These are phyloP conservation scores for Sarcophaga carnaria DNA, from an alignment of 2,888 invertebrate genomes.

Conservation along the genomic window DNA sequence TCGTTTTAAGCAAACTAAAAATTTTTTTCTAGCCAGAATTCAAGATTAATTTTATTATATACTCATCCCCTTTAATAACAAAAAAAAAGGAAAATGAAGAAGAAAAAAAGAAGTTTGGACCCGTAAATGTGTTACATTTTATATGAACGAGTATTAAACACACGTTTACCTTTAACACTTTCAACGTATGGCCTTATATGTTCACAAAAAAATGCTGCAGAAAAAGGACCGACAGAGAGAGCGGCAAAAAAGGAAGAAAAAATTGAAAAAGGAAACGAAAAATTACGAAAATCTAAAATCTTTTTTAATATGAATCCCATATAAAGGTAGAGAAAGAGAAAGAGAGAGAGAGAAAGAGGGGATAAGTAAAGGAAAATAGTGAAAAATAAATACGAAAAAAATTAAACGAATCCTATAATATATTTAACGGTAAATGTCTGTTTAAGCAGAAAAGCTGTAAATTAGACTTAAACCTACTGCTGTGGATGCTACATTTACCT, in stretches of 20 bases:
- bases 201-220: not conserved
- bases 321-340: not conserved
- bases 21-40: not conserved
- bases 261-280: not conserved
- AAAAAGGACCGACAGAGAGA: too few relatives aligned
- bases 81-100: too few relatives aligned
- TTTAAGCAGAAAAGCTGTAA: conserved; percentile 70
- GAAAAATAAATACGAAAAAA: conserved; percentile 28
- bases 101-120: conserved; percentile 7
- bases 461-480: conserved; percentile 69
- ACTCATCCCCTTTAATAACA: conserved; percentile 18
- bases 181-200: conserved; percentile 47
- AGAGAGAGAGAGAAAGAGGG: too few relatives aligned
- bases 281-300: conserved; percentile 37
- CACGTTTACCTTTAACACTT: conserved; percentile 27
- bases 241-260: conserved; percentile 9
- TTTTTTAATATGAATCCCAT: conserved; percentile 49
- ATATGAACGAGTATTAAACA: not conserved
- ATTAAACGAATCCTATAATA: conserved; percentile 31
- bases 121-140: conserved; percentile 35
- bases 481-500: not conserved
- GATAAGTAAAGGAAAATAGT: not conserved
- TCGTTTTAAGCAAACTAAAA: too few relatives aligned
- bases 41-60: conserved; percentile 40
- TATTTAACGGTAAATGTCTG: conserved; percentile 55